phyloP scores from a whole-genome alignment of 1,140 invertebrate species.

The Oncopodura yosiiana region DNA sequence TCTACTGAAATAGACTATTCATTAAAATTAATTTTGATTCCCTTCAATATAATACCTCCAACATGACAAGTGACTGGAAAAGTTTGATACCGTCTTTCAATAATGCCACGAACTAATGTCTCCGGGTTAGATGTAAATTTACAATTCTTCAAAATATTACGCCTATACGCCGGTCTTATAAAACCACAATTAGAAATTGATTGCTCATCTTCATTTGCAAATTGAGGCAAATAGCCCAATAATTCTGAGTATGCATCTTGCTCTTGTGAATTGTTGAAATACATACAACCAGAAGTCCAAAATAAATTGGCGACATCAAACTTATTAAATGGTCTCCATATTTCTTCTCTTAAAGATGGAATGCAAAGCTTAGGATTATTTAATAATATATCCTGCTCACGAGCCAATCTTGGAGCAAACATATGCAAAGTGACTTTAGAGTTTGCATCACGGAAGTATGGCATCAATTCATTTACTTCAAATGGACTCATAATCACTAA shows the following conservation, averaged over 20 bases:
- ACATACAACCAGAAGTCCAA: conserved; percentile 8
- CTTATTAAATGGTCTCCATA: too few species aligned
- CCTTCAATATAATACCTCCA: too few species aligned
- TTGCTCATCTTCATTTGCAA: conserved; percentile 1
- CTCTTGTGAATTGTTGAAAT: conserved; percentile 2
- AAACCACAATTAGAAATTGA: too few species aligned
- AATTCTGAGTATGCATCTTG: conserved; percentile 14
- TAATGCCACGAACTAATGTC: conserved; percentile 3
- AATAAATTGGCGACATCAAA: conserved; percentile 4
- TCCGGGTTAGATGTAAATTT: conserved; percentile 7
- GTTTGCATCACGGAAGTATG: not conserved
- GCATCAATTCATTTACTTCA: conserved; percentile 18
- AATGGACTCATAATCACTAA: conserved; percentile 25
- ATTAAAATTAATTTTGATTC: too few species aligned
- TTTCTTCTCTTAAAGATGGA: not conserved
- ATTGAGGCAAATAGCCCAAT: conserved; percentile 4
- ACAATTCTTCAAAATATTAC: too few species aligned
- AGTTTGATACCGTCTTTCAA: not conserved
- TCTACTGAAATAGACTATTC: too few species aligned
- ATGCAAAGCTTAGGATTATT: not conserved
- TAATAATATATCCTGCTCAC: conserved; percentile 9
- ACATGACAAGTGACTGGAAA: conserved; percentile 10
- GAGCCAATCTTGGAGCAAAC: conserved; percentile 4
- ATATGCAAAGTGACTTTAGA: conserved; percentile 5
- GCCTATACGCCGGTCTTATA: too few species aligned